Evolutionary conservation across 1,140 invertebrate genomes (phyloP).

Genomic region (Lordiphosa collinella): DNA sequence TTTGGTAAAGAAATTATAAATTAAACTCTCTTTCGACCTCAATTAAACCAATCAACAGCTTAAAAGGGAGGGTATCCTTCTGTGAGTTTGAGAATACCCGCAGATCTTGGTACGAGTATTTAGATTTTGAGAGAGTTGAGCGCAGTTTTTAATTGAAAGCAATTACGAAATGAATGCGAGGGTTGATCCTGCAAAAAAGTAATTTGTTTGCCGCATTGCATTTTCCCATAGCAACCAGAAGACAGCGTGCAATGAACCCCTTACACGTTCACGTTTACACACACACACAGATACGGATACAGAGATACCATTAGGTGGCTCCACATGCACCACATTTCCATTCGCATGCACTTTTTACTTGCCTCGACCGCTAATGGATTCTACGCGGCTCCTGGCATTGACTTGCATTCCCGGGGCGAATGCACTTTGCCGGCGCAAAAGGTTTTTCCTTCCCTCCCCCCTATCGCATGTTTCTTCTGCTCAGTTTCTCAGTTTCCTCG

Average conservation of each 20-base stretch:
- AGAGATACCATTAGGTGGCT: constrained; percentile 31
- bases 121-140: constrained; percentile 11
- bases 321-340: constrained; percentile 54
- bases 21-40: constrained; percentile 39
- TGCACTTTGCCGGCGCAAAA: constrained; percentile 62
- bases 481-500: constrained; percentile 8
- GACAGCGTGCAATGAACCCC: constrained; percentile 72
- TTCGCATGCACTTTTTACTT: constrained; percentile 31
- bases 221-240: constrained; percentile 62
- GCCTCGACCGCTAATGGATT: constrained; percentile 48
- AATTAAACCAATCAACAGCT: constrained; percentile 55
- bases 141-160: constrained; percentile 51
- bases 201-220: constrained; percentile 25
- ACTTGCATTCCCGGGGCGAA: constrained; percentile 44
- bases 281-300: constrained; percentile 2
- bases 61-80: constrained; percentile 35
- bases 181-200: constrained; percentile 49
- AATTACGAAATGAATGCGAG: constrained; percentile 36
- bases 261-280: constrained; percentile 27
- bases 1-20: constrained; percentile 23
- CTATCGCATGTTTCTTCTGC: constrained; percentile 34
- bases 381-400: constrained; percentile 48
- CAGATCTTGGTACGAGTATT: constrained; percentile 31
- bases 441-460: constrained; percentile 52
- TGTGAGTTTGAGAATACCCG: constrained; percentile 30